Conservation (phyloP, 2,888 invertebrate genomes). For the Eremobia ochroleuca region DNA sequence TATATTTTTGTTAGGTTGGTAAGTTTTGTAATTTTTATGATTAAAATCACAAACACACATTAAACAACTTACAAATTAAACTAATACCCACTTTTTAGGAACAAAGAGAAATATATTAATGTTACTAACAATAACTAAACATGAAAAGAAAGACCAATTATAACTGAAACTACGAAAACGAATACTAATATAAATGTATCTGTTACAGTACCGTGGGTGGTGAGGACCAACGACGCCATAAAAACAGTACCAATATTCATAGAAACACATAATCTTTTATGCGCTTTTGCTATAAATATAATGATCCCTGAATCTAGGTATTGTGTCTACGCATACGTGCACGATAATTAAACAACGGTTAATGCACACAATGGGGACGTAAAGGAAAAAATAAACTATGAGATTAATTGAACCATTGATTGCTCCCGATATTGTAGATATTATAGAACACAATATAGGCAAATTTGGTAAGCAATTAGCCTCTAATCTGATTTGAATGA, state of each 20-base stretch:
- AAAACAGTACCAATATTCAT: slow-evolving; percentile 59
- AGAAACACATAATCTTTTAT: slow-evolving; percentile 59
- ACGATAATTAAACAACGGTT: slow-evolving; percentile 50
- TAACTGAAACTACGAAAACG: slow-evolving; percentile 20
- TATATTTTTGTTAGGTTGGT: background rate
- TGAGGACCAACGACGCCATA: slow-evolving; percentile 30
- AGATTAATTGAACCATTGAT: slow-evolving; percentile 16
- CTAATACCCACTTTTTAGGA: background rate
- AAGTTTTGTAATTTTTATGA: slow-evolving; percentile 31
- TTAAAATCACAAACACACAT: slow-evolving; percentile 32
- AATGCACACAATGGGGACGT: slow-evolving; percentile 24
- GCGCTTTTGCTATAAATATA: slow-evolving; percentile 59
- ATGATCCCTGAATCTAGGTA: slow-evolving; percentile 46
- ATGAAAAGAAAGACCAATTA: background rate
- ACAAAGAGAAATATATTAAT: background rate
- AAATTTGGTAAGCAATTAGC: slow-evolving; percentile 17
- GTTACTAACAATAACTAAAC: background rate
- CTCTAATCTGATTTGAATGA: slow-evolving; percentile 15
- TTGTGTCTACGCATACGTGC: slow-evolving; percentile 54
- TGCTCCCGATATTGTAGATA: slow-evolving; percentile 5
- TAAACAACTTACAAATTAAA: slow-evolving; percentile 1
- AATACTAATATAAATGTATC: slow-evolving; percentile 34
- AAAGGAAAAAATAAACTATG: slow-evolving; percentile 17
- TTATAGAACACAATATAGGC: slow-evolving; percentile 5
- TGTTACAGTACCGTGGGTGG: slow-evolving; percentile 32